Percentiles rank a stretch among this genome's conserved stretches.
These are phyloP conservation scores for Orchesellides sinensis DNA, from an alignment of 2,888 invertebrate genomes.

Conservation along the genomic window DNA sequence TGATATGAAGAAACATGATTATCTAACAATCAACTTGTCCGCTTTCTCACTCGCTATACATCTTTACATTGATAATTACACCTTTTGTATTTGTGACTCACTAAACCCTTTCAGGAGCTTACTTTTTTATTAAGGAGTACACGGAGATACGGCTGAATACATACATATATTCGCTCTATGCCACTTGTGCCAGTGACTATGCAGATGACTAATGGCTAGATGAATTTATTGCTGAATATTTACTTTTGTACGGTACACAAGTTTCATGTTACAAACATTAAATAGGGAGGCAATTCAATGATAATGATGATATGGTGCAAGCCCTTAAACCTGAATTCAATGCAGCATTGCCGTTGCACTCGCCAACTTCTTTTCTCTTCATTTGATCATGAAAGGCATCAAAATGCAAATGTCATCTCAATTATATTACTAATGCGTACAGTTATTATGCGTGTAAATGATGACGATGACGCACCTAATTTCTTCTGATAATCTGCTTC, in stretches of 20 bases:
- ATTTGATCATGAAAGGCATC: slow-evolving; percentile 26
- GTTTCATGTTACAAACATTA: not conserved
- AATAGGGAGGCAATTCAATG: not conserved
- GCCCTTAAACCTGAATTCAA: not conserved
- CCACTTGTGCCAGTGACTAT: not conserved
- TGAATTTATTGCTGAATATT: no score
- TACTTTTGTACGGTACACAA: not conserved
- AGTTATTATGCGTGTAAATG: slow-evolving; percentile 28
- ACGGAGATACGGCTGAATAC: no score
- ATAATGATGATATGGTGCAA: slow-evolving; percentile 10
- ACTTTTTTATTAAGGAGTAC: no score
- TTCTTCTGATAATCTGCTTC: slow-evolving; percentile 26
- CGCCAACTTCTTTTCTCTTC: slow-evolving; percentile 13
- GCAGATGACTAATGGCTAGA: slow-evolving; percentile 32
- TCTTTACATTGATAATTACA: slow-evolving; percentile 34
- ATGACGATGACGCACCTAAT: slow-evolving; percentile 48
- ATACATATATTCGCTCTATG: not conserved
- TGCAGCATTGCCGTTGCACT: not conserved
- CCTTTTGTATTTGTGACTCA: not conserved
- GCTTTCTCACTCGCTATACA: not conserved
- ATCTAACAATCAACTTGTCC: slow-evolving; percentile 48
- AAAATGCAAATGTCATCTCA: slow-evolving; percentile 43
- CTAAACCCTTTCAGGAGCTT: not conserved
- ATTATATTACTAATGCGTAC: slow-evolving; percentile 38
- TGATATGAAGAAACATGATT: slow-evolving; percentile 24